Evolutionary conservation across 2,888 invertebrate genomes (phyloP).

Genomic region (Liodrosophila aerea): DNA sequence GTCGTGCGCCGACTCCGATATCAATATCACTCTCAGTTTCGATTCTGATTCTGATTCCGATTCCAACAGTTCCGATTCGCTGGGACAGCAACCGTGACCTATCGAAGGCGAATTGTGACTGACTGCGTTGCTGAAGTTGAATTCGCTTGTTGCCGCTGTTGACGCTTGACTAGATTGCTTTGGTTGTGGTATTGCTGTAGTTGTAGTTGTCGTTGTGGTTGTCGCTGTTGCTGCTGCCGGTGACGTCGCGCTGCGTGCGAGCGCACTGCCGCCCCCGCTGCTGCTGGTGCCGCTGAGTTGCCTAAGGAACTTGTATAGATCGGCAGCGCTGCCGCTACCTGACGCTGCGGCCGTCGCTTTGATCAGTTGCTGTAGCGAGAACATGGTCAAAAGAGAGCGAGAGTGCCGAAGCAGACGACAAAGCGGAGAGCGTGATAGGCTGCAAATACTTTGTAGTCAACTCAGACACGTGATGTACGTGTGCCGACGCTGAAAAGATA

Average conservation of each 20-base stretch:
- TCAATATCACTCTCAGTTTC: slow-evolving; percentile 16
- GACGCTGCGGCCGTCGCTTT: slow-evolving; percentile 59
- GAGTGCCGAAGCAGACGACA: slow-evolving; percentile 1
- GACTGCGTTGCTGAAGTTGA: slow-evolving; percentile 56
- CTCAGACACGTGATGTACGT: slow-evolving; percentile 56
- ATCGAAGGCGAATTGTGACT: slow-evolving; percentile 70
- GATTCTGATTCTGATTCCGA: slow-evolving; percentile 22
- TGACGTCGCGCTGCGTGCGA: slow-evolving; percentile 50
- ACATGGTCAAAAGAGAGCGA: slow-evolving; percentile 53
- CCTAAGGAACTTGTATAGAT: slow-evolving; percentile 61
- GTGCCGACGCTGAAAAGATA: slow-evolving; percentile 19
- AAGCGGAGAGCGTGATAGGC: slow-evolving; percentile 41
- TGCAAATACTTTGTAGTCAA: slow-evolving; percentile 41
- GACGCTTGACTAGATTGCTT: slow-evolving; percentile 68
- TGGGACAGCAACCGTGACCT: slow-evolving; percentile 66
- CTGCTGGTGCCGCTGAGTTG: no score
- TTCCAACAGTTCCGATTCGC: slow-evolving; percentile 36
- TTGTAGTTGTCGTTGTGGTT: slow-evolving; percentile 30
- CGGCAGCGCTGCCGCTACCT: slow-evolving; percentile 50
- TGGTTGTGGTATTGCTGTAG: slow-evolving; percentile 44
- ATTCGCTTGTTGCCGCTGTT: slow-evolving; percentile 40
- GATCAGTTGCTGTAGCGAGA: slow-evolving; percentile 78
- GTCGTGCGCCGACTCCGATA: slow-evolving; percentile 60
- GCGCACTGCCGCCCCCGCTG: slow-evolving; percentile 14
- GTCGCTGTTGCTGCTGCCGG: slow-evolving; percentile 35